Conservation (phyloP, 2,797 vertebrate genomes). For the Gorsachius magnificus region DNA sequence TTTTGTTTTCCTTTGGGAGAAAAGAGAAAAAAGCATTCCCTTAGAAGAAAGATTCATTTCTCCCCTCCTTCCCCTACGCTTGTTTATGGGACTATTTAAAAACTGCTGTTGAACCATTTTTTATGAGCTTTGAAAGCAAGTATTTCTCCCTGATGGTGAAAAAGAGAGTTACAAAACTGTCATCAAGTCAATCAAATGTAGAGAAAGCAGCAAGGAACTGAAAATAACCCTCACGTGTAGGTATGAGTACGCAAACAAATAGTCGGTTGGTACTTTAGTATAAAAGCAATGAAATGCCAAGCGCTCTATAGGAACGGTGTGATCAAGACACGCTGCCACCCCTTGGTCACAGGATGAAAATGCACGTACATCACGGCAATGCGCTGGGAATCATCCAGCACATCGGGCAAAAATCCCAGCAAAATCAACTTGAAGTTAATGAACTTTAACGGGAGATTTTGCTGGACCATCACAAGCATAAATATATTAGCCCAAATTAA, state of each 20-base stretch:
- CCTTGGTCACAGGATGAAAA: slow-evolving; percentile 34
- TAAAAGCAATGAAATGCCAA: neutral
- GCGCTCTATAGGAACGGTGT: rapidly evolving
- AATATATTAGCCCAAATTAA: neutral
- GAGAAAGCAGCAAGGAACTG: neutral
- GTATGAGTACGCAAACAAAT: neutral
- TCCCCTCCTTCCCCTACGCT: neutral
- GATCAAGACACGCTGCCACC: slow-evolving; percentile 41
- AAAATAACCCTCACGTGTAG: neutral
- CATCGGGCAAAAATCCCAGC: neutral
- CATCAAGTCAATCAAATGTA: neutral
- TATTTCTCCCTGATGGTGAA: neutral
- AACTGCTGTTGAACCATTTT: neutral
- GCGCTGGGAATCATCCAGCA: neutral
- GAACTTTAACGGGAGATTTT: neutral
- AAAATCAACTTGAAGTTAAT: neutral
- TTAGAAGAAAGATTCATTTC: neutral
- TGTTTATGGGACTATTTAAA: neutral
- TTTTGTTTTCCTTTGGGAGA: neutral
- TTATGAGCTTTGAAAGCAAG: neutral
- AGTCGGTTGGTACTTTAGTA: neutral
- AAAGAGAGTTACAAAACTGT: neutral
- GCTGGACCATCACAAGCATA: neutral
- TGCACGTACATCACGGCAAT: rapidly evolving
- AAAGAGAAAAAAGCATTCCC: neutral